Evolutionary conservation across 2,797 vertebrate genomes (phyloP), one percentile per base, ranked within the genome.

Genomic region (Tolypeutes matacus): DNA sequence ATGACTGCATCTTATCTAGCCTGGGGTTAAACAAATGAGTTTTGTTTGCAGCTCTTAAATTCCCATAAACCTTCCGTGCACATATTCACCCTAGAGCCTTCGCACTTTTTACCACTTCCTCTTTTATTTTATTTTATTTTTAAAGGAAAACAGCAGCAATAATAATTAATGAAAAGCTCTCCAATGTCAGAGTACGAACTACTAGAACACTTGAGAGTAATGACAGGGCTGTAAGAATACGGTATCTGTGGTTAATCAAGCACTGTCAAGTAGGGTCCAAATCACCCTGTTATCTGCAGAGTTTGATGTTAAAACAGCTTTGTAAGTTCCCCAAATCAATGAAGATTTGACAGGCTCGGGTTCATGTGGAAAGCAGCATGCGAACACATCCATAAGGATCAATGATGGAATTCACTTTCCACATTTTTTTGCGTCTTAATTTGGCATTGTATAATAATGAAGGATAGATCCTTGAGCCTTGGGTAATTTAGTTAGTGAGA

Each of bases 11-110:
- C 97, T 98, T 97, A 97, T 98, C 97, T 97, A 96, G 98, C 97
- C 97, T 94, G 96, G 98, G 97, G 97, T 98, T 97, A 97, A 98
- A 97, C 97, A 98, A 96, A 98, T 95, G 97, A 98, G 97, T 97
- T 98, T 89, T 93, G 96, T 97, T 97, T 97, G 92, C 93, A 97
- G 98, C 95, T 96, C 96, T 97, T 97, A 95, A 98, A 98, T 96
- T 97, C 97, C 95, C 97, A 95, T 91, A 97, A 96, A 97, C 96
- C 97, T 98, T 96, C 97, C 49, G 94, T 81, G 97, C 76, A 95
- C 92, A 94, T 89, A 96, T 94, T 97, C 91, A 62, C 69, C 2
- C 93, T 86, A 92, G 94, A 88, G 88, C 65, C 96, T 96, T 94
- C 90, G 91, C 94, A 91, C 90, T 96, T 80, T 78, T 53, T 96